Evolutionary conservation across 2,113 vertebrate species (phyloP), one percentile per base, ranked within the genome.

Genomic region (Dryoscopus gambensis): DNA sequence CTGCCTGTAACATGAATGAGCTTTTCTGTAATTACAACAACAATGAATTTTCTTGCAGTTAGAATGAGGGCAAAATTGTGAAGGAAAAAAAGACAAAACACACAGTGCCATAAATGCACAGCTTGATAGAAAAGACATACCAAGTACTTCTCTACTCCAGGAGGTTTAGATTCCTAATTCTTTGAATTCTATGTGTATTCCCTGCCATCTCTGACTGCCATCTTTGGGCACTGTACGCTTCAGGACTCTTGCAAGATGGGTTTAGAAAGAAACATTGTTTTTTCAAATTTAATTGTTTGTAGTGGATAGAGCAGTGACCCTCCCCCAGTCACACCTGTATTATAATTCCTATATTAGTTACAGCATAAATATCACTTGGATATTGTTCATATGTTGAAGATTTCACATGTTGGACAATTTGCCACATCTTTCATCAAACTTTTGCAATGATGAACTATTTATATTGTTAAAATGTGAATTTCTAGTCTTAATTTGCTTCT

Each of bases 401-500:
- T 94, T 74, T 90, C 35, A 76, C 1, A 1, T 46, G 16, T 39
- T 64, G 47, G 49, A 76, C 68, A 82, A 87, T 57, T 60, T 74
- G 14, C 42, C 68, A 39, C 33, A 55, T 82, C 50, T 95, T 87
- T 91, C 70, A 82, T 52, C 4, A 5, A 90, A 52, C 35, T 80
- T 50, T 47, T 86, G 42, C 68, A 86, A 55, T 55, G 15, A 30
- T 88, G 44, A 60, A 89, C 93, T 85, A 59, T 62, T 85, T 70
- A 56, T 8, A 44, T 13, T 37, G 55, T 16, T 75, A 56, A 88
- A 90, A 93, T 44, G 44, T 68, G 35, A 84, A 31, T 75, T 79
- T 80, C 76, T 56, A 74, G 68, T 56, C 56, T 88, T n/a, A 94
- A 90, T 93, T 90, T 88, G 79, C 42, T 92, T 86, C 88, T 88